Percentiles rank a stretch among this genome's conserved stretches.
Conservation (phyloP, 2,113 vertebrate genomes). For the Daubentonia madagascariensis region DNA sequence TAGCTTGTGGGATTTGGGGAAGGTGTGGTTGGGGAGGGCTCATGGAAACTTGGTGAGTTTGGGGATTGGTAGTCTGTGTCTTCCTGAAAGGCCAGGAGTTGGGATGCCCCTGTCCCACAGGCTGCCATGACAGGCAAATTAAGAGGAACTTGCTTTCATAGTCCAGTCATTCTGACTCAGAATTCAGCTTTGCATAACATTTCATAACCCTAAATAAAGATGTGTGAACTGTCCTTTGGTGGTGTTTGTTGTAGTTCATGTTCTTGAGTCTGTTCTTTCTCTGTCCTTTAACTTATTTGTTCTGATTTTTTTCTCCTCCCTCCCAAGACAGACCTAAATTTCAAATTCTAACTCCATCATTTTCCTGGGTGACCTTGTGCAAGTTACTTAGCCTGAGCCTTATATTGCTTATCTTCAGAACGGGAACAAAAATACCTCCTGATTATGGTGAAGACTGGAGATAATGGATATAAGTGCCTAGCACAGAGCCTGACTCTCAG, state of each 20-base stretch:
- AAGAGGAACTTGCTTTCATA: not conserved
- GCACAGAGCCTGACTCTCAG: not conserved
- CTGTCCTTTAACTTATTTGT: not conserved
- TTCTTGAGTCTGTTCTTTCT: not conserved
- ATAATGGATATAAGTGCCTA: not conserved
- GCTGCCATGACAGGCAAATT: not conserved
- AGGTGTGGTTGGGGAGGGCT: not conserved
- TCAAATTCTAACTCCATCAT: not conserved
- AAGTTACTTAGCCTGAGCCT: not conserved
- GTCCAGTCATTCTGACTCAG: not conserved
- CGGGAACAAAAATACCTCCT: not conserved
- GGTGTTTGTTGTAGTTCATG: not conserved
- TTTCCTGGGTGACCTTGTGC: not conserved
- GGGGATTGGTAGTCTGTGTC: not conserved
- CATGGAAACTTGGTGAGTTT: not conserved
- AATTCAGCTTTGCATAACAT: not conserved
- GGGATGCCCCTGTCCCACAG: not conserved
- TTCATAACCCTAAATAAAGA: not conserved
- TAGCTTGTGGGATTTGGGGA: not conserved
- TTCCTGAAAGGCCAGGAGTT: not conserved
- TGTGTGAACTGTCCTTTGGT: not conserved
- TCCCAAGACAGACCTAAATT: not conserved
- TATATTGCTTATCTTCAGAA: not conserved
- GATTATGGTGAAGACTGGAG: not conserved
- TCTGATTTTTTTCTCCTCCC: not conserved